Conservation (phyloP, 2,113 vertebrate genomes). For the Egretta garzetta region DNA sequence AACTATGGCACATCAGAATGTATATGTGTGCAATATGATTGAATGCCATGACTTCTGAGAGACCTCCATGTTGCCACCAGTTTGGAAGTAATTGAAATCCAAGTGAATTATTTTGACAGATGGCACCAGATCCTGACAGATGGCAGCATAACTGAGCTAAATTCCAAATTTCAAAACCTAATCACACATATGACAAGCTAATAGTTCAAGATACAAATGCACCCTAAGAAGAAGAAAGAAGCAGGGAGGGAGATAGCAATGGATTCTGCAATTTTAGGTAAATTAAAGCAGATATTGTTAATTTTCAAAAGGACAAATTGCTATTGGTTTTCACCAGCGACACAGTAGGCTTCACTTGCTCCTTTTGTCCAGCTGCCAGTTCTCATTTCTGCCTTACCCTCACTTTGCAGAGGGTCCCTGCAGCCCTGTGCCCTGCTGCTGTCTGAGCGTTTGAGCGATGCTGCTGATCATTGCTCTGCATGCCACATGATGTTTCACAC, state of each 20-base stretch:
- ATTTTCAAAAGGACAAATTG: not conserved
- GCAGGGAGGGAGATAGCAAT: not conserved
- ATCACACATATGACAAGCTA: conserved; percentile 40
- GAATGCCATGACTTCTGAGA: not conserved
- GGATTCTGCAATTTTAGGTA: not conserved
- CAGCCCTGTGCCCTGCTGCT: not conserved
- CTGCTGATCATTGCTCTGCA: not conserved
- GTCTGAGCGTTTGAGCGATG: not conserved
- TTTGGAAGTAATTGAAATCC: conserved; percentile 58
- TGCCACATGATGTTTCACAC: not conserved
- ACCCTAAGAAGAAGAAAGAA: not conserved
- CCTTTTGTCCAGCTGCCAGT: not conserved
- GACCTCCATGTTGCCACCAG: not conserved
- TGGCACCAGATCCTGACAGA: conserved; percentile 60
- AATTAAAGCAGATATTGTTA: not conserved
- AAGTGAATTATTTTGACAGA: conserved; percentile 67
- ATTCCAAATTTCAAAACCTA: conserved; percentile 64
- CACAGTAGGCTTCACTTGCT: not conserved
- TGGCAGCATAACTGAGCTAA: conserved; percentile 60
- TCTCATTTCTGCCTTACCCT: not conserved
- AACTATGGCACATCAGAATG: not conserved
- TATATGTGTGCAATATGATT: not conserved
- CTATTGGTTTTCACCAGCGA: not conserved
- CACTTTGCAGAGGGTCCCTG: not conserved
- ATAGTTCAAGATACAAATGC: conserved; percentile 22